phyloP scores from a whole-genome alignment of 2,113 vertebrate species.

The Odobenus rosmarus region DNA sequence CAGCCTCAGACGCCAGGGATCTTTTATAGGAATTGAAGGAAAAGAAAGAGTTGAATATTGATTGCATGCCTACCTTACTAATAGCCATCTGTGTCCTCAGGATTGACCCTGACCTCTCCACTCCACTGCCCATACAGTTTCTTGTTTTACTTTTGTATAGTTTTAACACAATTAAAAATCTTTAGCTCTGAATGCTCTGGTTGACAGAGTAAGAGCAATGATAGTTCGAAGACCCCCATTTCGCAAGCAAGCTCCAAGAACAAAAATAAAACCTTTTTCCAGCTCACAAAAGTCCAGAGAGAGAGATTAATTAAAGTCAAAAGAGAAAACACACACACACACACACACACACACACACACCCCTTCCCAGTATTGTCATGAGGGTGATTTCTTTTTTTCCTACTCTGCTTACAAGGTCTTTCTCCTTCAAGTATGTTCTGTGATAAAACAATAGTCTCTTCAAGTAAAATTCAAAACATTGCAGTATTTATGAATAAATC shows the following conservation, averaged over 20 bases:
- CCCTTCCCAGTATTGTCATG: neutral
- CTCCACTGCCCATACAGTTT: neutral
- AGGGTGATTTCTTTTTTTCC: neutral
- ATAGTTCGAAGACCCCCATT: conserved; percentile 59
- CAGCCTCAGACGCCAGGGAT: neutral
- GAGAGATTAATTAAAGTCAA: conserved; percentile 66
- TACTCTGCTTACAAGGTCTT: neutral
- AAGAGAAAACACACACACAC: neutral
- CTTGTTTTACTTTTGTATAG: conserved; percentile 24
- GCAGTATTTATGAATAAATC: conserved; percentile 24
- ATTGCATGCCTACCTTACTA: neutral
- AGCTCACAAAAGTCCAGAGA: conserved; percentile 37
- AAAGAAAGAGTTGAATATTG: neutral
- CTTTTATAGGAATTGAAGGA: neutral
- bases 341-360: neutral
- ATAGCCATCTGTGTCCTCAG: neutral
- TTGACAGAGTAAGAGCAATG: conserved; percentile 52
- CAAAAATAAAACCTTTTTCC: conserved; percentile 61
- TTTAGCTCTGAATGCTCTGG: conserved; percentile 33
- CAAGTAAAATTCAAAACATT: conserved; percentile 41
- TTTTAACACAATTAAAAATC: conserved; percentile 66
- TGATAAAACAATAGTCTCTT: conserved; percentile 57
- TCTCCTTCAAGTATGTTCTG: neutral
- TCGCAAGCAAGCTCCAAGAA: conserved; percentile 9
- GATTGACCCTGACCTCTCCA: neutral